Percentiles rank a stretch among this genome's conserved stretches.
These are phyloP conservation scores for Philereme vetulata DNA, from an alignment of 2,888 invertebrate genomes.

Conservation along the genomic window DNA sequence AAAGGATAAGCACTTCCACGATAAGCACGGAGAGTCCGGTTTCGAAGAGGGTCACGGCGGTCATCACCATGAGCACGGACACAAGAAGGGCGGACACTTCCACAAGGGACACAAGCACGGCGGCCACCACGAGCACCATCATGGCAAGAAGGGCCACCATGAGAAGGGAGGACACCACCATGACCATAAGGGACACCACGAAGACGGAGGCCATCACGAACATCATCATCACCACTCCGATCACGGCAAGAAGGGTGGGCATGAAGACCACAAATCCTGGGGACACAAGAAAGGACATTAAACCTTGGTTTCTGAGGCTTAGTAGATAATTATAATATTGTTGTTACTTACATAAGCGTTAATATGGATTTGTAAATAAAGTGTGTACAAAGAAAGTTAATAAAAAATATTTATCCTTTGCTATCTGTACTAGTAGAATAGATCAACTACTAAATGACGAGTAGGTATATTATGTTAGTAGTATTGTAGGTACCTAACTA, in stretches of 20 bases:
- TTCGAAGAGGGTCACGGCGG: slow-evolving; percentile 91
- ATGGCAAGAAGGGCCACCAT: slow-evolving; percentile 91
- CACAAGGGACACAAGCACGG: slow-evolving; percentile 91
- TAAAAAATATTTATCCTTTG: not conserved
- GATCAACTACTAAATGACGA: too few relatives aligned
- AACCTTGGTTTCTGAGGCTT: slow-evolving; percentile 26
- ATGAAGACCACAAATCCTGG: slow-evolving; percentile 92
- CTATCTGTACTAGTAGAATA: too few relatives aligned
- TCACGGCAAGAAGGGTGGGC: slow-evolving; percentile 90
- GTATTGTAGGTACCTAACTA: too few relatives aligned
- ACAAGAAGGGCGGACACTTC: slow-evolving; percentile 91
- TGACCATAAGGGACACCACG: slow-evolving; percentile 91
- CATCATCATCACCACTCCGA: slow-evolving; percentile 89
- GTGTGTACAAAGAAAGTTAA: not conserved
- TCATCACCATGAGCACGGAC: slow-evolving; percentile 89
- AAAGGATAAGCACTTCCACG: slow-evolving; percentile 93
- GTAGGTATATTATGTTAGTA: too few relatives aligned
- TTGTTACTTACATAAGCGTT: slow-evolving; percentile 28
- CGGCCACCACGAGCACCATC: slow-evolving; percentile 90
- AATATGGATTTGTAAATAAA: slow-evolving; percentile 16
- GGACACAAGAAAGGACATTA: slow-evolving; percentile 84
- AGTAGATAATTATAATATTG: slow-evolving; percentile 22
- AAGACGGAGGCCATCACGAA: slow-evolving; percentile 89
- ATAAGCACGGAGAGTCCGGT: slow-evolving; percentile 91
- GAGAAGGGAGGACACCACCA: slow-evolving; percentile 92